A percentile compares a stretch with the other conserved stretches of the same genome.
Evolutionary conservation across 2,797 vertebrate genomes (phyloP).

Genomic region (Pseudotriccus pelzelni): DNA sequence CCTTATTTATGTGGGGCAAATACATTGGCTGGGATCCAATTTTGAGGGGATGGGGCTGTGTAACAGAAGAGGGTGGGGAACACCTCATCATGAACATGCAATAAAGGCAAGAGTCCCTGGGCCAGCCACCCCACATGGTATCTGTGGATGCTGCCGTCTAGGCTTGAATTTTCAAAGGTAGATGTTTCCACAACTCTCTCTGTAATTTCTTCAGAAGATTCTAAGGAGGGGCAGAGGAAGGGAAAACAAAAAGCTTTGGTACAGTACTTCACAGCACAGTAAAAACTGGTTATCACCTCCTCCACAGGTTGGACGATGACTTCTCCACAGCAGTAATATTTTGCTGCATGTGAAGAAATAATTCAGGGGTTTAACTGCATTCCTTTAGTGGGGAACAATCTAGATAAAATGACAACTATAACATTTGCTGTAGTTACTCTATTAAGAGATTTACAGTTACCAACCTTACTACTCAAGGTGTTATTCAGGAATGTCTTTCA

Average conservation of each 20-base stretch:
- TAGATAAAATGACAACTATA: not conserved
- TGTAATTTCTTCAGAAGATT: not conserved
- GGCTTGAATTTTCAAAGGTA: not conserved
- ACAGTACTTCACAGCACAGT: not conserved
- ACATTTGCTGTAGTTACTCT: not conserved
- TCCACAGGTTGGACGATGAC: not conserved
- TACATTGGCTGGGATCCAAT: not conserved
- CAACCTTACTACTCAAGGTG: not conserved
- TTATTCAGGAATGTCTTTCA: not conserved
- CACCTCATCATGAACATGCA: not conserved
- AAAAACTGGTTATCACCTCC: not conserved
- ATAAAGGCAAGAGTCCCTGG: not conserved
- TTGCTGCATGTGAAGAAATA: not conserved
- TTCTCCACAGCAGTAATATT: not conserved
- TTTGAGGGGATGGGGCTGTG: not conserved
- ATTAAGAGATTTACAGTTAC: not conserved
- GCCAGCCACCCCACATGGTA: fast-evolving
- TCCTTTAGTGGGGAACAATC: not conserved
- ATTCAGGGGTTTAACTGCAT: not conserved
- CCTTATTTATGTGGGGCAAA: not conserved
- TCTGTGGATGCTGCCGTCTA: not conserved
- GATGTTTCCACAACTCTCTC: not conserved
- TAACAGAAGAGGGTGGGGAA: not conserved
- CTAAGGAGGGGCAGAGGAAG: not conserved
- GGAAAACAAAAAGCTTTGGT: not conserved